Evolutionary conservation across 2,113 vertebrate species (phyloP).

Genomic region (Chelonoidis abingdonii): DNA sequence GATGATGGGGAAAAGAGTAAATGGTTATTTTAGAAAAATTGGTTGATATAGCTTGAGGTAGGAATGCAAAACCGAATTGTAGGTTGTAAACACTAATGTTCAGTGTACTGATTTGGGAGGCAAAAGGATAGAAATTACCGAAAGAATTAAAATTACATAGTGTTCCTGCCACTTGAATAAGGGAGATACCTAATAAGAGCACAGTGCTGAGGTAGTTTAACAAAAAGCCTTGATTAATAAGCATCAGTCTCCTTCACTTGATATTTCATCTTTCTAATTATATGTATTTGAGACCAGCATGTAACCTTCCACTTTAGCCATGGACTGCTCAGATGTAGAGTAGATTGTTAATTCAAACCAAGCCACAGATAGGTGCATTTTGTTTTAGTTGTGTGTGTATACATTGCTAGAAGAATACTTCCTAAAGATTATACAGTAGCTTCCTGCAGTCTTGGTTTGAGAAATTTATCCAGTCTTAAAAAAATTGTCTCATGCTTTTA

Average conservation of each 20-base stretch:
- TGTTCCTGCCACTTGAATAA: slow-evolving; percentile 33
- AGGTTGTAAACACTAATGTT: slow-evolving; percentile 2
- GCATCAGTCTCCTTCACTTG: slow-evolving; percentile 20
- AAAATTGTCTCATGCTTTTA: background rate
- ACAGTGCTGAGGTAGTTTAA: slow-evolving; percentile 22
- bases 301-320: slow-evolving; percentile 30
- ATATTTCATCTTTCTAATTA: slow-evolving; percentile 42
- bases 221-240: slow-evolving; percentile 53
- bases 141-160: slow-evolving; percentile 8
- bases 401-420: background rate
- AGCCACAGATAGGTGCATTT: background rate
- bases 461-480: background rate
- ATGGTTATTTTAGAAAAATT: background rate
- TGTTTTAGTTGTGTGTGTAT: background rate
- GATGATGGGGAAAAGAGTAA: background rate
- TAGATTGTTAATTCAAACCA: background rate
- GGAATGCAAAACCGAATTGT: slow-evolving; percentile 1
- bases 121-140: background rate
- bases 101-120: background rate
- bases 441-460: background rate
- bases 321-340: background rate
- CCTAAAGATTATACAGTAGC: background rate
- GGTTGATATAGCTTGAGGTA: background rate
- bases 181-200: slow-evolving; percentile 13
- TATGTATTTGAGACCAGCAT: slow-evolving; percentile 53